Percentiles rank a stretch among this genome's conserved stretches.
Evolutionary conservation across 2,797 vertebrate species (phyloP).

Genomic region (Sebastiscus tertius): DNA sequence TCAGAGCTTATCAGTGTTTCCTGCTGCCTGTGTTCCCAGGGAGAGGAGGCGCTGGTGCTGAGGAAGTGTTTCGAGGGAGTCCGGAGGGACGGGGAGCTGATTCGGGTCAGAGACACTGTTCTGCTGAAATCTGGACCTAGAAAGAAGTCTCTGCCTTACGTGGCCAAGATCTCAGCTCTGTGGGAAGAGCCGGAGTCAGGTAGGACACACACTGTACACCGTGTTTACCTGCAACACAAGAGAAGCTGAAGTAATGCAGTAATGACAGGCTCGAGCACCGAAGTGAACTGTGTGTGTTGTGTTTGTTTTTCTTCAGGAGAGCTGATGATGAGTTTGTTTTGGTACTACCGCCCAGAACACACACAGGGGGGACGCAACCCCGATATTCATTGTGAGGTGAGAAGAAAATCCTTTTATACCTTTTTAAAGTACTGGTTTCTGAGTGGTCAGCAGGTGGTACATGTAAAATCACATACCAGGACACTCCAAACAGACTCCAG

Average conservation of each 20-base stretch:
- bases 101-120: slow-evolving; percentile 95
- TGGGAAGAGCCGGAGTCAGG: slow-evolving; percentile 99
- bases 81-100: slow-evolving; percentile 92
- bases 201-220: slow-evolving; percentile 53
- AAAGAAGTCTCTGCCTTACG: slow-evolving; percentile 96
- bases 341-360: slow-evolving; percentile 99
- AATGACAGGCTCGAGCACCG: not conserved
- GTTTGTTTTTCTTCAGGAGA: slow-evolving; percentile 84
- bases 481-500: not conserved
- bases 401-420: slow-evolving; percentile 30
- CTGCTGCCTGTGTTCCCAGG: slow-evolving; percentile 79
- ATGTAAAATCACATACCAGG: not conserved
- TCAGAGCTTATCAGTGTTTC: slow-evolving; percentile 32
- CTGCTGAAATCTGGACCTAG: slow-evolving; percentile 95
- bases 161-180: slow-evolving; percentile 97
- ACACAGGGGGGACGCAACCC: slow-evolving; percentile 95
- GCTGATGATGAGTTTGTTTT: slow-evolving; percentile 99
- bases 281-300: slow-evolving; percentile 16
- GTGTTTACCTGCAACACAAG: not conserved
- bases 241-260: not conserved
- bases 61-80: slow-evolving; percentile 96
- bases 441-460: not conserved
- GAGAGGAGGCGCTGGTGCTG: slow-evolving; percentile 90
- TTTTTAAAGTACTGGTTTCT: not conserved
- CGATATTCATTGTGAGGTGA: slow-evolving; percentile 95